phyloP scores from a whole-genome alignment of 1,140 invertebrate genomes.

The Drosophila sucinea region DNA sequence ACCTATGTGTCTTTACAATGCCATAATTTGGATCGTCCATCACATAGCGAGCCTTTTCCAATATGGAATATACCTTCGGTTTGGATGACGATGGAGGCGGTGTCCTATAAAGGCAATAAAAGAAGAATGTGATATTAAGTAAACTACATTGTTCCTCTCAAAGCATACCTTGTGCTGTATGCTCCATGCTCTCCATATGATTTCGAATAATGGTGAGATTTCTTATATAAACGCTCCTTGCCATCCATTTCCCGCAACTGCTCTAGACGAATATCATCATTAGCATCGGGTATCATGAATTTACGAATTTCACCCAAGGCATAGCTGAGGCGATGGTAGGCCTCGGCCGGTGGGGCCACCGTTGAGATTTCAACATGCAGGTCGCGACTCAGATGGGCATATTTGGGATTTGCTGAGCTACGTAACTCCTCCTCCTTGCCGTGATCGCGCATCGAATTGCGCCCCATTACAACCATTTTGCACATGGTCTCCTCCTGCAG shows the following conservation, averaged over 20 bases:
- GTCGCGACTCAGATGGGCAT: conserved; percentile 95
- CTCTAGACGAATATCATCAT: conserved; percentile 91
- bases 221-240: conserved; percentile 77
- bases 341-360: conserved; percentile 94
- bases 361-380: conserved; percentile 97
- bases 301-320: conserved; percentile 91
- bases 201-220: conserved; percentile 78
- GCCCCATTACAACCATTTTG: conserved; percentile 97
- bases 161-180: conserved; percentile 66
- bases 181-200: conserved; percentile 73
- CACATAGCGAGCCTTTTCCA: conserved; percentile 90
- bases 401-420: conserved; percentile 94
- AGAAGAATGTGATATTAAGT: conserved; percentile 2
- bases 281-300: conserved; percentile 89
- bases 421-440: conserved; percentile 95
- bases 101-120: conserved; percentile 47
- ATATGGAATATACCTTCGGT: conserved; percentile 91
- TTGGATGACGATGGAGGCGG: conserved; percentile 84
- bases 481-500: conserved; percentile 97
- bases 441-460: conserved; percentile 97
- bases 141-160: not conserved
- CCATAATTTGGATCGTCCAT: conserved; percentile 89
- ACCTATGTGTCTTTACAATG: conserved; percentile 79
- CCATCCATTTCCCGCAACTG: conserved; percentile 89
- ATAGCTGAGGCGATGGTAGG: conserved; percentile 94